These are phyloP conservation scores for Boloria euphrosyne DNA, from an alignment of 2,888 invertebrate species.

Conservation along the genomic window DNA sequence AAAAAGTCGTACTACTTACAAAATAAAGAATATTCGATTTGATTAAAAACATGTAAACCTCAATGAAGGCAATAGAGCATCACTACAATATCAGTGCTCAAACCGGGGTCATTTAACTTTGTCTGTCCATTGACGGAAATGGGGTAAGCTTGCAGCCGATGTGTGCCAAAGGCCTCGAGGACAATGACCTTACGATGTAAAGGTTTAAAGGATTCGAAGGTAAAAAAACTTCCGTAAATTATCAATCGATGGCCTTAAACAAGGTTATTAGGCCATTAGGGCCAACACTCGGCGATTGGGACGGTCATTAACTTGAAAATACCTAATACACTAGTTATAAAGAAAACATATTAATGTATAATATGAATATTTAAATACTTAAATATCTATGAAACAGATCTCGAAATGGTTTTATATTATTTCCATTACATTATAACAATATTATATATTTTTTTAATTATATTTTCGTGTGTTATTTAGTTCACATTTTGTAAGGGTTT, in stretches of 20 bases:
- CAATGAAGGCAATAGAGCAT: constrained; percentile 12
- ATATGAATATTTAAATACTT: constrained; percentile 2
- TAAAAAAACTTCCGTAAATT: constrained; percentile 19
- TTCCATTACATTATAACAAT: too few species aligned
- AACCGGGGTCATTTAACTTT: constrained; percentile 51
- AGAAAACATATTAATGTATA: not conserved
- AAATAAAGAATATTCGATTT: not conserved
- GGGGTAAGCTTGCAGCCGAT: constrained; percentile 63
- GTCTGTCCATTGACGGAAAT: constrained; percentile 55
- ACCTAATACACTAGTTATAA: constrained; percentile 19
- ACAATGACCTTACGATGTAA: constrained; percentile 30
- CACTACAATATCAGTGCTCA: constrained; percentile 35
- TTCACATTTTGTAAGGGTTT: too few species aligned
- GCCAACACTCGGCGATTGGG: not conserved
- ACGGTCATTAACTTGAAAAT: constrained; percentile 8
- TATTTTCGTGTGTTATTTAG: too few species aligned
- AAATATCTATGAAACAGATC: not conserved
- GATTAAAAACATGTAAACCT: not conserved
- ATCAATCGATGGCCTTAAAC: constrained; percentile 23
- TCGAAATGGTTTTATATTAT: too few species aligned
- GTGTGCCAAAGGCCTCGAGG: constrained; percentile 61
- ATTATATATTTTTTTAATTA: too few species aligned
- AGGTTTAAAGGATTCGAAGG: constrained; percentile 22
- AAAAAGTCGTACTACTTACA: too few species aligned
- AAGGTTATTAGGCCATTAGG: constrained; percentile 26